These are phyloP conservation scores for Antigone vipio DNA, from an alignment of 2,113 vertebrate species.

Conservation along the genomic window DNA sequence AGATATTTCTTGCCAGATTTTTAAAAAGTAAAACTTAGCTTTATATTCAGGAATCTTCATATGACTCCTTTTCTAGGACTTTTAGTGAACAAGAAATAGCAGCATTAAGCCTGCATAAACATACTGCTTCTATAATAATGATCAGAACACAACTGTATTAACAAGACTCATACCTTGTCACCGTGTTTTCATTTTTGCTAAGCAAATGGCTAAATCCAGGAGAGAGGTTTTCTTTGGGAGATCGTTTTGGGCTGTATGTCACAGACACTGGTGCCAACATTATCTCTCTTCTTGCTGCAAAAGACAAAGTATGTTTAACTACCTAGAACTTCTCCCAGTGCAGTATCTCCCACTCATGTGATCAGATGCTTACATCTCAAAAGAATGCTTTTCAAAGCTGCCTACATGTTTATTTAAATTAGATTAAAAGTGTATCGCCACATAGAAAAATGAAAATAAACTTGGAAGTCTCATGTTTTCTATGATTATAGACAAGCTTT, in stretches of 20 bases:
- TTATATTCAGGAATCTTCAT: neutral
- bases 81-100: neutral
- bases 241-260: conserved; percentile 93
- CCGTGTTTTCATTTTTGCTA: conserved; percentile 78
- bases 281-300: conserved; percentile 88
- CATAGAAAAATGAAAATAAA: neutral
- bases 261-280: conserved; percentile 84
- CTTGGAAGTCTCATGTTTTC: neutral
- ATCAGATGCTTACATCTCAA: neutral
- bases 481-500: neutral
- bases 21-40: neutral
- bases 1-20: neutral
- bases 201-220: conserved; percentile 88
- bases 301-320: conserved; percentile 25
- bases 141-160: neutral
- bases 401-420: neutral
- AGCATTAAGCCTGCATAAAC: neutral
- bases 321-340: neutral
- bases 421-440: neutral
- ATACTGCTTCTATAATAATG: neutral
- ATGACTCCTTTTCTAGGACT: neutral
- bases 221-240: conserved; percentile 93
- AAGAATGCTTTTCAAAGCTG: neutral
- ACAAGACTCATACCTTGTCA: conserved; percentile 73
- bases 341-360: neutral